phyloP scores from a whole-genome alignment of 2,113 vertebrate species.

The Redunca redunca region DNA sequence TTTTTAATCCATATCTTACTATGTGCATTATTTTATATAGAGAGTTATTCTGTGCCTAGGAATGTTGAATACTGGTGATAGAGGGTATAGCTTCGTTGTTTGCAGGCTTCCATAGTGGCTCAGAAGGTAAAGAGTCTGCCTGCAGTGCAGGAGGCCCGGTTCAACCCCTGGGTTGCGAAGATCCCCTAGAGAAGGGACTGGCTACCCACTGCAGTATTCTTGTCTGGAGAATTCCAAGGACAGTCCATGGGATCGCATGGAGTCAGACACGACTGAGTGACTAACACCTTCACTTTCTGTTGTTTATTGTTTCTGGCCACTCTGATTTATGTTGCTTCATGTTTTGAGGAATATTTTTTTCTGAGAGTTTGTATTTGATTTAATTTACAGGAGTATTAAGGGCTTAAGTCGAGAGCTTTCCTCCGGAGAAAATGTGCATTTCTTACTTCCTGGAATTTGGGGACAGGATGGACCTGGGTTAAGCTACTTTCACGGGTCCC shows the following conservation, averaged over 20 bases:
- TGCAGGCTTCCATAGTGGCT: neutral
- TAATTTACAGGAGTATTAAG: neutral
- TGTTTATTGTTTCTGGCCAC: neutral
- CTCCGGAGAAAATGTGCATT: neutral
- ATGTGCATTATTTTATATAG: neutral
- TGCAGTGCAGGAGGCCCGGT: neutral
- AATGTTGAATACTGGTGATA: neutral
- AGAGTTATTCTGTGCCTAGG: neutral
- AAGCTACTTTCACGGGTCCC: neutral
- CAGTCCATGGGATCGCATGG: neutral
- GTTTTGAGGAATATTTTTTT: neutral
- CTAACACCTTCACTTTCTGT: neutral
- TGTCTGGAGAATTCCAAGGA: neutral
- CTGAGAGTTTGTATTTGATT: neutral
- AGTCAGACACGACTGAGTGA: neutral
- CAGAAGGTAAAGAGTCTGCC: neutral
- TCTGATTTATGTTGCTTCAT: neutral
- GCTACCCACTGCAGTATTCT: neutral
- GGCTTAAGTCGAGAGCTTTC: neutral
- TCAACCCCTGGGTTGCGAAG: neutral
- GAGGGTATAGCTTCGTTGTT: neutral
- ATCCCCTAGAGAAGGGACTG: neutral
- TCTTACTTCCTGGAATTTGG: neutral
- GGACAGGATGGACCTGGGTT: neutral
- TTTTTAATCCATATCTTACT: neutral